A percentile compares a stretch with the other conserved stretches of the same genome.
phyloP scores from a whole-genome alignment of 37 sponge, comb jelly and placozoan species.

The Petrosia ficiformis region DNA sequence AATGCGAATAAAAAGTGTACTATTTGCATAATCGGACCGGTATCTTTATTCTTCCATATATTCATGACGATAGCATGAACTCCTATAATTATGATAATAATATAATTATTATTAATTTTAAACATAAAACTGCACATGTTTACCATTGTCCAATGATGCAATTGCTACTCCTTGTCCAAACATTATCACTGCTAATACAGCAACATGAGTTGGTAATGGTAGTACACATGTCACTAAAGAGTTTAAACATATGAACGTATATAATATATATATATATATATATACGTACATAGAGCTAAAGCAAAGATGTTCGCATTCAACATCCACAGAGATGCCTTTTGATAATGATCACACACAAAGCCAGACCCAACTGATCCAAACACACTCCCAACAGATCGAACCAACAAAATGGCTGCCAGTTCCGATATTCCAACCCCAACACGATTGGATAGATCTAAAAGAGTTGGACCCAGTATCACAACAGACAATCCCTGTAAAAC shows the following conservation, averaged over 20 bases:
- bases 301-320: not conserved
- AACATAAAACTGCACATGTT: no score
- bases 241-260: not conserved
- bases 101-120: not conserved
- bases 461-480: conserved; percentile 48
- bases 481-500: conserved; percentile 22
- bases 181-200: conserved; percentile 36
- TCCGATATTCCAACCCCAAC: conserved; percentile 12
- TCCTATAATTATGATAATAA: conserved; percentile 20
- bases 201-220: conserved; percentile 37
- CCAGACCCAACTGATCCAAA: conserved; percentile 49
- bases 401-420: conserved; percentile 40
- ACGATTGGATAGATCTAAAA: conserved; percentile 47
- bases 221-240: conserved; percentile 23
- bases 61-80: conserved; percentile 50
- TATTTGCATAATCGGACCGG: conserved; percentile 61
- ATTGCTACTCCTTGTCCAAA: conserved; percentile 37
- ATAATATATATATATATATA: not conserved
- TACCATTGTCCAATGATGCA: conserved; percentile 60
- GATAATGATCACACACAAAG: conserved; percentile 35
- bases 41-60: conserved; percentile 41
- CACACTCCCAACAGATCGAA: conserved; percentile 29
- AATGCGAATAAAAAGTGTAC: conserved; percentile 53
- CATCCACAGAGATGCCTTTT: not conserved
- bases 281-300: not conserved